A percentile compares a stretch with the other conserved stretches of the same genome.
Conservation (phyloP, 2,113 vertebrate genomes). For the Cnemophilus loriae region DNA sequence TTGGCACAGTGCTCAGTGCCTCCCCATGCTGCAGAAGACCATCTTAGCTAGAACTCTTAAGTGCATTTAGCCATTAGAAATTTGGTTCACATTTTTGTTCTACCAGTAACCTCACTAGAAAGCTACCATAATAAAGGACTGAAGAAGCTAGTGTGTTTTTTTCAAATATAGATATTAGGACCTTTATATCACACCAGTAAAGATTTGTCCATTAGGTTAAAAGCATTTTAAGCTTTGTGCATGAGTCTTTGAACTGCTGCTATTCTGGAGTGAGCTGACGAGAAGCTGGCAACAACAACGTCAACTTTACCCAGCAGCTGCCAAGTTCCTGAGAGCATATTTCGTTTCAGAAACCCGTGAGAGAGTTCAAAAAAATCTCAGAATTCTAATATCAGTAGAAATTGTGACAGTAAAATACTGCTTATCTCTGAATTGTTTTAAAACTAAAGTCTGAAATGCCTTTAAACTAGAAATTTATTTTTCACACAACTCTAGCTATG, state of each 20-base stretch:
- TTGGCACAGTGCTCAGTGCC: neutral
- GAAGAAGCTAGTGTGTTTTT: neutral
- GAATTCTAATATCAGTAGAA: neutral
- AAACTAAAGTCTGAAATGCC: neutral
- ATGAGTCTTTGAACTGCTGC: neutral
- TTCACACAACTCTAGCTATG: neutral
- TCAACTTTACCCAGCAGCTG: neutral
- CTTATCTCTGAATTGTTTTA: neutral
- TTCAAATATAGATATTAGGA: neutral
- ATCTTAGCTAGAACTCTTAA: neutral
- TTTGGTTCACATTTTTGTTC: neutral
- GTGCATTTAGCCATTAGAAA: neutral
- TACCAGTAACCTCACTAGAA: neutral
- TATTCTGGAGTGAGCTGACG: neutral
- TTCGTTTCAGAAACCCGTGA: neutral
- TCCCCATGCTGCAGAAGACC: neutral
- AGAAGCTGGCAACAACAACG: neutral
- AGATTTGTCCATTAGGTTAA: neutral
- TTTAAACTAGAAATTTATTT: neutral
- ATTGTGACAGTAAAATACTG: neutral
- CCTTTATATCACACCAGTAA: neutral
- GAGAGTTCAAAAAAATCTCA: neutral
- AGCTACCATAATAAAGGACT: neutral
- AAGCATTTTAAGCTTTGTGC: neutral
- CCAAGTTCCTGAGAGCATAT: neutral